These are phyloP conservation scores for Wasmannia auropunctata DNA, from an alignment of 1,140 invertebrate genomes.

Conservation along the genomic window DNA sequence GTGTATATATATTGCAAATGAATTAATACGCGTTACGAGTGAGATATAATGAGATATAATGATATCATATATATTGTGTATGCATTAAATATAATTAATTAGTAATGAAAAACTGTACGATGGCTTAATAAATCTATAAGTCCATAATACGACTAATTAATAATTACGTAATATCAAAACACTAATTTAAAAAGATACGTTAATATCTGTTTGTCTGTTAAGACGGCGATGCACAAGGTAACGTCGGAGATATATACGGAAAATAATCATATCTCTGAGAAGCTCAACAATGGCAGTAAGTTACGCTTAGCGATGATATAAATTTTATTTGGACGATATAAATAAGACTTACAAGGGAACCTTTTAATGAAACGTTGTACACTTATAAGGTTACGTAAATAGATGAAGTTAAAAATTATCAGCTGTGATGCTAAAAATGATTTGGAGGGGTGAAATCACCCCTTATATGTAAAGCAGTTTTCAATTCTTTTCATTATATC, in stretches of 20 bases:
- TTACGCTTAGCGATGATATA: constrained; percentile 40
- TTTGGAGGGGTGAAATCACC: too few relatives aligned
- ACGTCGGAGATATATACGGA: constrained; percentile 88
- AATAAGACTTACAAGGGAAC: too few relatives aligned
- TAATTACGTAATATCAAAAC: background rate
- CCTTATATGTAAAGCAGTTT: too few relatives aligned
- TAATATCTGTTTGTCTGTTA: constrained; percentile 23
- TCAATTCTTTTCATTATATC: too few relatives aligned
- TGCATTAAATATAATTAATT: background rate
- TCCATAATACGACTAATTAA: too few relatives aligned
- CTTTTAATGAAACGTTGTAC: too few relatives aligned
- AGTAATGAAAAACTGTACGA: background rate
- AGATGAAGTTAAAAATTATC: too few relatives aligned
- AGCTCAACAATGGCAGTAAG: constrained; percentile 63
- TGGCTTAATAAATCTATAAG: background rate
- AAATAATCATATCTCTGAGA: constrained; percentile 79
- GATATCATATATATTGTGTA: background rate
- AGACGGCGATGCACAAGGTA: constrained; percentile 81
- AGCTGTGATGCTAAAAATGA: too few relatives aligned
- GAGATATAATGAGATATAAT: background rate
- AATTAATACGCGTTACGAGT: background rate
- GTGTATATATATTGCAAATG: background rate
- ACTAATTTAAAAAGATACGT: background rate
- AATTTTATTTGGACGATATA: background rate
- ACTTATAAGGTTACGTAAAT: too few relatives aligned